Percentiles rank a stretch among this genome's conserved stretches.
Evolutionary conservation across 2,888 invertebrate species (phyloP).

Genomic region (Aphidius colemani): DNA sequence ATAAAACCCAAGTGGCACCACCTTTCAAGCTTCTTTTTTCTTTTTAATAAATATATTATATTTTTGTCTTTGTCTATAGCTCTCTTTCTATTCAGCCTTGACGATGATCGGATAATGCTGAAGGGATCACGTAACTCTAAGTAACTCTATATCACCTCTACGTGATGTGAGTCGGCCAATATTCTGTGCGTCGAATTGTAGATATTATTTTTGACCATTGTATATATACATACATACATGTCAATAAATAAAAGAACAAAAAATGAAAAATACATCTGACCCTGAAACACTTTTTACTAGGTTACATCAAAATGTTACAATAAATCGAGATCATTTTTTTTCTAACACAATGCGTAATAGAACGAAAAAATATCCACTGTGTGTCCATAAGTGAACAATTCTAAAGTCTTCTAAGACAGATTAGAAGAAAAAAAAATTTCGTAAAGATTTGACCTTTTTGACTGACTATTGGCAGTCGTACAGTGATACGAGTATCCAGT

Average conservation of each 20-base stretch:
- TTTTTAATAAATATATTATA: neutral
- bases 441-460: too few relatives aligned
- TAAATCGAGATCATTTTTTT: constrained; percentile 18
- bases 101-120: constrained; percentile 44
- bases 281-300: constrained; percentile 15
- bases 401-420: constrained; percentile 32
- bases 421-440: neutral
- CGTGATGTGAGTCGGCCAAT: constrained; percentile 49
- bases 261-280: constrained; percentile 7
- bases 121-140: constrained; percentile 54
- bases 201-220: constrained; percentile 8
- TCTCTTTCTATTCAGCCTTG: neutral
- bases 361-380: constrained; percentile 9
- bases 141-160: constrained; percentile 60
- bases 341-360: constrained; percentile 18
- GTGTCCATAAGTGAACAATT: constrained; percentile 35
- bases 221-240: neutral
- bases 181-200: constrained; percentile 19
- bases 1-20: constrained; percentile 43
- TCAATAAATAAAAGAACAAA: neutral
- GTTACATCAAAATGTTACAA: neutral
- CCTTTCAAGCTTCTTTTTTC: constrained; percentile 48
- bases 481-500: constrained; percentile 33
- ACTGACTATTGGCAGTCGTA: neutral
- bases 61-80: constrained; percentile 10